Evolutionary conservation across 1,140 invertebrate species (phyloP).

Genomic region (Cephus cinctus): DNA sequence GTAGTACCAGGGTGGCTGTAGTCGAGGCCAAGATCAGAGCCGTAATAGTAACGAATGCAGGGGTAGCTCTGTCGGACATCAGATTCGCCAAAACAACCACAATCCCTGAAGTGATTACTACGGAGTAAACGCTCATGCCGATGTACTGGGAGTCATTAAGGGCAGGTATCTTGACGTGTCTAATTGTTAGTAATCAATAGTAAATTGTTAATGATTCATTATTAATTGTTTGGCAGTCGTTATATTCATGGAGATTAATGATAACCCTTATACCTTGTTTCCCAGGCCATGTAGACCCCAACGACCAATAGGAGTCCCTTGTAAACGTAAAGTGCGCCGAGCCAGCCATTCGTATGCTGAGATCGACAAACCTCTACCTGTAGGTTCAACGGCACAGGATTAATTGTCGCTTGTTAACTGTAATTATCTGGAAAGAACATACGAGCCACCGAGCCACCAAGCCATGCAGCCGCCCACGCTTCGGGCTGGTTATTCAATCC

Average conservation of each 20-base stretch:
- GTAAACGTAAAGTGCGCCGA: slow-evolving; percentile 84
- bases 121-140: slow-evolving; percentile 88
- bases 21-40: slow-evolving; percentile 82
- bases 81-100: slow-evolving; percentile 84
- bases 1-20: slow-evolving; percentile 79
- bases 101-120: slow-evolving; percentile 83
- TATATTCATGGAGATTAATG: slow-evolving; percentile 9
- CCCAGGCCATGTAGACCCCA: slow-evolving; percentile 97
- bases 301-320: slow-evolving; percentile 85
- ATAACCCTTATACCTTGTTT: slow-evolving; percentile 67
- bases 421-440: no score
- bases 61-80: slow-evolving; percentile 78
- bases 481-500: background rate
- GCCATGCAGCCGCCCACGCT: no score
- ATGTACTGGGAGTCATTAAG: slow-evolving; percentile 98
- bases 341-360: slow-evolving; percentile 82
- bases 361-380: slow-evolving; percentile 86
- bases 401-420: slow-evolving; percentile 23
- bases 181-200: slow-evolving; percentile 19
- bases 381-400: slow-evolving; percentile 29
- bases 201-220: no score
- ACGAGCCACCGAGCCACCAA: no score
- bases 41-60: slow-evolving; percentile 82
- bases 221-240: no score
- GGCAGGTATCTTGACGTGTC: slow-evolving; percentile 94